Percentiles rank a stretch among this genome's conserved stretches.
These are phyloP conservation scores for Nothobranchius kuhntae DNA, from an alignment of 2,113 vertebrate genomes.

Conservation along the genomic window DNA sequence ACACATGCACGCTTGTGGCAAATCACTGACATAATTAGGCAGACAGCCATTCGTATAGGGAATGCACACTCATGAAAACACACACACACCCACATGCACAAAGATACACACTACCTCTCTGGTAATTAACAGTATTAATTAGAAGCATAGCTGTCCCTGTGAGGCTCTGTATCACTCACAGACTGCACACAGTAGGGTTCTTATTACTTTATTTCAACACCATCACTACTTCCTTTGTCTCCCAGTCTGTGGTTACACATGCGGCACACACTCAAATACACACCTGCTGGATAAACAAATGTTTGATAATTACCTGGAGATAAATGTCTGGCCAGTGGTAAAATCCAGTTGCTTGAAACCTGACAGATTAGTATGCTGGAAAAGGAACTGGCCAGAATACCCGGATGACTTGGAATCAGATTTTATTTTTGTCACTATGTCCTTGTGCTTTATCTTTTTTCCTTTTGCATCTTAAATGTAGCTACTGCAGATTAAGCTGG, in stretches of 20 bases:
- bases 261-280: constrained; percentile 52
- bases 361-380: constrained; percentile 20
- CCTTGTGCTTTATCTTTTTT: too few relatives aligned
- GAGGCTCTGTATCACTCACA: constrained; percentile 74
- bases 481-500: too few relatives aligned
- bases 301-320: constrained; percentile 61
- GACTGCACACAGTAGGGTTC: constrained; percentile 64
- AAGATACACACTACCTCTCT: constrained; percentile 61
- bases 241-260: constrained; percentile 30
- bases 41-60: constrained; percentile 69
- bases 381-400: constrained; percentile 4
- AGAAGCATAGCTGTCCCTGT: constrained; percentile 71
- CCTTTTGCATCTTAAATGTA: too few relatives aligned
- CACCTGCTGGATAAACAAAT: constrained; percentile 63
- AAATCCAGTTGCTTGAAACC: constrained; percentile 35
- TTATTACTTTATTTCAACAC: constrained; percentile 69
- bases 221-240: constrained; percentile 45
- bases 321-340: constrained; percentile 58
- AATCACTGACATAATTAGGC: constrained; percentile 77
- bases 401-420: too few relatives aligned
- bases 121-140: constrained; percentile 80
- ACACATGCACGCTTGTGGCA: constrained; percentile 48
- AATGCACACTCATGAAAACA: constrained; percentile 51
- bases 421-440: too few relatives aligned
- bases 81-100: constrained; percentile 16